A percentile compares a stretch with the other conserved stretches of the same genome.
Conservation (phyloP, 2,888 invertebrate species). For the Eulithis testata region DNA sequence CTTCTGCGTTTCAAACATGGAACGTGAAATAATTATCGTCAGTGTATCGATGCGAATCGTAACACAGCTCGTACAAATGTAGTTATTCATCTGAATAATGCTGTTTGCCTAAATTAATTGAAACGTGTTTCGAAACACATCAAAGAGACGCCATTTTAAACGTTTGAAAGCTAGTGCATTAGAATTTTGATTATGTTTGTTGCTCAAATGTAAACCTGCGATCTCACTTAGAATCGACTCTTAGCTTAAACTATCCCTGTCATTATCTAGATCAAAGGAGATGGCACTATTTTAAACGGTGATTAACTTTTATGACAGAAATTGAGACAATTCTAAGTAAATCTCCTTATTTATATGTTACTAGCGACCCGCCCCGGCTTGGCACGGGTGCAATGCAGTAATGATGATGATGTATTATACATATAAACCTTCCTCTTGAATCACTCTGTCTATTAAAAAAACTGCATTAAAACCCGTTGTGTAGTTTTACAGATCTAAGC, state of each 20-base stretch:
- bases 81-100: conserved; percentile 27
- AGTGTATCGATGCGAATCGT: conserved; percentile 26
- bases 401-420: too few species aligned
- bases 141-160: conserved; percentile 36
- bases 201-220: neutral
- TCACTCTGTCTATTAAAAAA: too few species aligned
- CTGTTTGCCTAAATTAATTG: conserved; percentile 36
- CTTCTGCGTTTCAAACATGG: neutral
- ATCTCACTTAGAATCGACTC: neutral
- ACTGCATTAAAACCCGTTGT: too few species aligned
- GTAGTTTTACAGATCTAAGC: too few species aligned
- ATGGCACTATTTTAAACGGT: too few species aligned
- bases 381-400: too few species aligned
- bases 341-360: too few species aligned
- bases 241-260: neutral
- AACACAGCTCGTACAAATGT: conserved; percentile 21
- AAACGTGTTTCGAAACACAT: conserved; percentile 32
- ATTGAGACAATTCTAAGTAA: too few species aligned
- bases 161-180: conserved; percentile 25
- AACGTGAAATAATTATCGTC: conserved; percentile 21
- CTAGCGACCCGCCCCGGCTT: too few species aligned
- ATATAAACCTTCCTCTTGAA: too few species aligned
- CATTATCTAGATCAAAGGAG: too few species aligned
- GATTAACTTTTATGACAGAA: too few species aligned
- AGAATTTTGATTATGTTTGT: neutral